These are phyloP conservation scores for Acanthoscelides obtectus DNA, from an alignment of 2,888 invertebrate genomes.

Conservation along the genomic window DNA sequence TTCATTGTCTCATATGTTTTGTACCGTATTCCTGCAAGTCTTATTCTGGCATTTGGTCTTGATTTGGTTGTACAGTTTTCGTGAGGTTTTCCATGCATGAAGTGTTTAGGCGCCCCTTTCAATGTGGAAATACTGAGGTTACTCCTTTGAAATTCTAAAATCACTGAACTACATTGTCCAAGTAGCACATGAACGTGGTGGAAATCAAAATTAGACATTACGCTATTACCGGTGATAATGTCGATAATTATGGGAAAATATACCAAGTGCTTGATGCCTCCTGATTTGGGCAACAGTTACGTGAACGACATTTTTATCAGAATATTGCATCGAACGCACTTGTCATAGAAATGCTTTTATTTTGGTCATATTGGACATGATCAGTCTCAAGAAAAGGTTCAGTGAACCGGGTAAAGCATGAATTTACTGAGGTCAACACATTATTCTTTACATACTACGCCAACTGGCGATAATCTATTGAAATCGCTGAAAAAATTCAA, in stretches of 20 bases:
- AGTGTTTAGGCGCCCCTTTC: no score
- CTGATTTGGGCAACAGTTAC: not conserved
- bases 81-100: no score
- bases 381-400: not conserved
- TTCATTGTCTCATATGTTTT: no score
- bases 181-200: not conserved
- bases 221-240: not conserved
- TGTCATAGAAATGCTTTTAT: not conserved
- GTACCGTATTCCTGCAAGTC: no score
- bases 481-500: no score
- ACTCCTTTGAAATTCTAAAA: no score
- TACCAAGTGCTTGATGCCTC: not conserved
- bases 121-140: no score
- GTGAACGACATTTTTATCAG: not conserved
- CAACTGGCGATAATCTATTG: no score
- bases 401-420: not conserved
- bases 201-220: not conserved
- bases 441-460: no score
- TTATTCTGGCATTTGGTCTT: no score
- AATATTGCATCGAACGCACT: not conserved
- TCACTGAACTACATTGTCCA: not conserved
- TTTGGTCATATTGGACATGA: not conserved
- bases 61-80: no score
- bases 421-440: no score
- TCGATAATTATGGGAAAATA: not conserved